Percentiles rank a stretch among this genome's conserved stretches.
Evolutionary conservation across 2,113 vertebrate genomes (phyloP).

Genomic region (Varanus salvator): DNA sequence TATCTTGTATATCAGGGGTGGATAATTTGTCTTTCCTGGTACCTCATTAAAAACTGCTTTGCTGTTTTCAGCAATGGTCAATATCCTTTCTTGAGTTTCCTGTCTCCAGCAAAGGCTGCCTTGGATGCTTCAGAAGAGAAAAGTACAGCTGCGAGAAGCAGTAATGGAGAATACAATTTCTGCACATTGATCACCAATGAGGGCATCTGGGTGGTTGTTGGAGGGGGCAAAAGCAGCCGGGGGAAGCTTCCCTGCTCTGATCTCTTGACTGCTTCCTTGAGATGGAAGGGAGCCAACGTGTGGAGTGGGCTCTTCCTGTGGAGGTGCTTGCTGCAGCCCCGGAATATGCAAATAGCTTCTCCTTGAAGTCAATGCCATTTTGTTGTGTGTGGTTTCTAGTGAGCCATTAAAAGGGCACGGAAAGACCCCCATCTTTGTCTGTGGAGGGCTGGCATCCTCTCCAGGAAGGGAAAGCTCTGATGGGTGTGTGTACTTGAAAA

Average conservation of each 20-base stretch:
- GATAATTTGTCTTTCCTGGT: slow-evolving; percentile 64
- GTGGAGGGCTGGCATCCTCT: neutral
- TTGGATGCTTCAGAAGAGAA: neutral
- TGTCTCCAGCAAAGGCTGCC: neutral
- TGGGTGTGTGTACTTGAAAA: neutral
- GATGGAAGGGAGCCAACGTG: neutral
- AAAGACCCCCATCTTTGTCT: neutral
- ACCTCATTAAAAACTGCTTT: slow-evolving; percentile 31
- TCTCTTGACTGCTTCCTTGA: neutral
- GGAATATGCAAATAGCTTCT: neutral
- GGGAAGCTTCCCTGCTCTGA: too few relatives aligned
- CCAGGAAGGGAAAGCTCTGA: neutral
- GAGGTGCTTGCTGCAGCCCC: too few relatives aligned
- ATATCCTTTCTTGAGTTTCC: too few relatives aligned
- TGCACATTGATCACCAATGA: neutral
- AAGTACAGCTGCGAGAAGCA: neutral
- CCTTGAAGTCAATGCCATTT: neutral
- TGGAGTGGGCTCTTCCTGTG: neutral
- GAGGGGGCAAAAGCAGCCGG: neutral
- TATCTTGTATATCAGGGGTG: slow-evolving; percentile 31
- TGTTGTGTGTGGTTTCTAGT: neutral
- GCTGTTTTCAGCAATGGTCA: neutral
- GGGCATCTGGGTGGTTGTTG: neutral
- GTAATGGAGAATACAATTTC: neutral
- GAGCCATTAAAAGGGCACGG: neutral